Conservation (phyloP, 2,113 vertebrate genomes). For the Etheostoma cragini region DNA sequence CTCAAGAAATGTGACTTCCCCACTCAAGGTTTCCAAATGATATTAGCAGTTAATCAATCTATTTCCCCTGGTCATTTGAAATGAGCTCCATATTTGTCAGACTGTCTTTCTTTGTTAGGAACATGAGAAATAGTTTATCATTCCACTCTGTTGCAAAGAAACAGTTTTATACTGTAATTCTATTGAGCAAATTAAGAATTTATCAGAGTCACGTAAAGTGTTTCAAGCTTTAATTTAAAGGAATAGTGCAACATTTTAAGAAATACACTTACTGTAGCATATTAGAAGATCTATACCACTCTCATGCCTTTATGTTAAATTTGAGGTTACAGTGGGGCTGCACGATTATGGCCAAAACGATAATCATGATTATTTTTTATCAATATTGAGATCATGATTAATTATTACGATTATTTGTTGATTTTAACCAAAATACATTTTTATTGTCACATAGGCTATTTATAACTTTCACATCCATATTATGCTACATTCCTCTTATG, state of each 20-base stretch:
- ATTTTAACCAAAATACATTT: no score
- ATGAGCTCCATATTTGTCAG: slow-evolving; percentile 21
- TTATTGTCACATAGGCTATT: no score
- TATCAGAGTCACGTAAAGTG: not conserved
- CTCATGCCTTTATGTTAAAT: not conserved
- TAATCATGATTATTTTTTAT: no score
- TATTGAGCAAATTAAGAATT: not conserved
- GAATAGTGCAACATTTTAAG: not conserved
- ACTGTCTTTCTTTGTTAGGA: slow-evolving; percentile 14
- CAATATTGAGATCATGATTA: no score
- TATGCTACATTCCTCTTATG: no score
- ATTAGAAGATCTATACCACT: not conserved
- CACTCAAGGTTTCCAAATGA: slow-evolving; percentile 23
- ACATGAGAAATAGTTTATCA: not conserved
- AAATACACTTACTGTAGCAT: not conserved
- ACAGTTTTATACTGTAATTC: not conserved
- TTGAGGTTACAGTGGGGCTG: not conserved
- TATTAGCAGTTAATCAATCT: slow-evolving; percentile 12
- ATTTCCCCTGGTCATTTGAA: not conserved
- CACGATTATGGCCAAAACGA: no score
- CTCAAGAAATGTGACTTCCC: slow-evolving; percentile 37
- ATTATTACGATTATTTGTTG: no score
- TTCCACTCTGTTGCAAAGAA: not conserved
- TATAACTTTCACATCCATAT: no score
- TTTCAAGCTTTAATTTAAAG: not conserved